Evolutionary conservation across 2,113 vertebrate species (phyloP).

Genomic region (Erythrolamprus reginae): DNA sequence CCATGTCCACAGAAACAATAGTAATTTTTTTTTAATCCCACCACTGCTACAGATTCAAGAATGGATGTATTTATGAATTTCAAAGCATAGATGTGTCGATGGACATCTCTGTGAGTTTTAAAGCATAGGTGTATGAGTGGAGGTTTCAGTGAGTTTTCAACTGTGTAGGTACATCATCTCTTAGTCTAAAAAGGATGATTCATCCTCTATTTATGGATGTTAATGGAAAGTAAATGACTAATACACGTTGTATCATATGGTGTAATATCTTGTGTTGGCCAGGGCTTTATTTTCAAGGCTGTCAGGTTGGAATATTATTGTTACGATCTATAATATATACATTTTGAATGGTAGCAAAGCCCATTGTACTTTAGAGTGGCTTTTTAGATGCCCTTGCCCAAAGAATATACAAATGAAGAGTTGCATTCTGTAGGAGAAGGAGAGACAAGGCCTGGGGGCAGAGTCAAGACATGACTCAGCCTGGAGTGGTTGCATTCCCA

Average conservation of each 20-base stretch:
- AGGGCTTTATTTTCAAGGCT: not conserved
- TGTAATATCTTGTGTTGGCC: not conserved
- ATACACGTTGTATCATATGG: not conserved
- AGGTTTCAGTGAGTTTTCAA: not conserved
- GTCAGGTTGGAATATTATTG: not conserved
- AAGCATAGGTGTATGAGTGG: not conserved
- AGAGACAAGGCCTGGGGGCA: not conserved
- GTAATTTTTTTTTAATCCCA: no score
- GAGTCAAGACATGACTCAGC: not conserved
- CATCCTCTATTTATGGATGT: not conserved
- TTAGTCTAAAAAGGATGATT: not conserved
- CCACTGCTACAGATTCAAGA: not conserved
- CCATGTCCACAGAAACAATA: no score
- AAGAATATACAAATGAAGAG: not conserved
- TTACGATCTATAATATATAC: not conserved
- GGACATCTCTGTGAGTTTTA: no score
- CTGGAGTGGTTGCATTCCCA: not conserved
- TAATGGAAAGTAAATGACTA: not conserved
- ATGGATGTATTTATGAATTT: not conserved
- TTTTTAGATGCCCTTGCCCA: not conserved
- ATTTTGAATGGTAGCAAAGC: not conserved
- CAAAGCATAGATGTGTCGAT: no score
- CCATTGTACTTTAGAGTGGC: not conserved
- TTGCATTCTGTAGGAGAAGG: not conserved
- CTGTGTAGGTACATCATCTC: not conserved